Percentiles rank a stretch among this genome's conserved stretches.
phyloP scores from a whole-genome alignment of 2,113 vertebrate species.

The Limnothrissa miodon region DNA sequence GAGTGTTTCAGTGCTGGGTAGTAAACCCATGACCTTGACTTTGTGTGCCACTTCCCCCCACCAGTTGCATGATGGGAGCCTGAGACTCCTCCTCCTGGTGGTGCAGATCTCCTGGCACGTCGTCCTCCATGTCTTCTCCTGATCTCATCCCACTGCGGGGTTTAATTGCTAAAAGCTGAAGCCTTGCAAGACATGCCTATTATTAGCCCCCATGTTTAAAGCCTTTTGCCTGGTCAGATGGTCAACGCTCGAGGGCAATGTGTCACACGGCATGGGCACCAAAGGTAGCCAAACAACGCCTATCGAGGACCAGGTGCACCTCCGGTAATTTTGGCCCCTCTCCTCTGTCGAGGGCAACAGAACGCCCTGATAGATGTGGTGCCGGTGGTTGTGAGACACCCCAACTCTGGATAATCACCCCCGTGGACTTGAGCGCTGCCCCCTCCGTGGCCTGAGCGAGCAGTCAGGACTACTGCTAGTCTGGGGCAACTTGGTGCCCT shows the following conservation, averaged over 20 bases:
- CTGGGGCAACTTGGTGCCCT: constrained; percentile 52
- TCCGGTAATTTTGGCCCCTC: constrained; percentile 63
- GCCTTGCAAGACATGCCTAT: constrained; percentile 66
- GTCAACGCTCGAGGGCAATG: constrained; percentile 74
- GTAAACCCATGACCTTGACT: not conserved
- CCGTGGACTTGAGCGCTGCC: constrained; percentile 50
- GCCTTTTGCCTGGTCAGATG: constrained; percentile 75
- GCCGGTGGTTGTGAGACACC: constrained; percentile 54
- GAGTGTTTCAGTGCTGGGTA: not conserved
- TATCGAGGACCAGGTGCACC: constrained; percentile 74
- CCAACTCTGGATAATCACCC: constrained; percentile 54
- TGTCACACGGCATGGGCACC: constrained; percentile 76
- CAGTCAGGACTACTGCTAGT: constrained; percentile 47
- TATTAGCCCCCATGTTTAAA: constrained; percentile 67
- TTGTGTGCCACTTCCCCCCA: not conserved
- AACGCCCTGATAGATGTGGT: constrained; percentile 53
- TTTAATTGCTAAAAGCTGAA: constrained; percentile 66
- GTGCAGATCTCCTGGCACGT: not conserved
- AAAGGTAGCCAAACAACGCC: constrained; percentile 74
- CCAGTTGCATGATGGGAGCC: not conserved
- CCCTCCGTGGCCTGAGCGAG: constrained; percentile 37
- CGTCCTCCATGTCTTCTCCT: constrained; percentile 51
- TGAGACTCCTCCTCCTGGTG: not conserved
- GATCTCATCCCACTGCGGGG: constrained; percentile 70
- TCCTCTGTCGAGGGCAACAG: constrained; percentile 61